Conservation (phyloP, 2,888 invertebrate genomes). For the Brenthis ino region DNA sequence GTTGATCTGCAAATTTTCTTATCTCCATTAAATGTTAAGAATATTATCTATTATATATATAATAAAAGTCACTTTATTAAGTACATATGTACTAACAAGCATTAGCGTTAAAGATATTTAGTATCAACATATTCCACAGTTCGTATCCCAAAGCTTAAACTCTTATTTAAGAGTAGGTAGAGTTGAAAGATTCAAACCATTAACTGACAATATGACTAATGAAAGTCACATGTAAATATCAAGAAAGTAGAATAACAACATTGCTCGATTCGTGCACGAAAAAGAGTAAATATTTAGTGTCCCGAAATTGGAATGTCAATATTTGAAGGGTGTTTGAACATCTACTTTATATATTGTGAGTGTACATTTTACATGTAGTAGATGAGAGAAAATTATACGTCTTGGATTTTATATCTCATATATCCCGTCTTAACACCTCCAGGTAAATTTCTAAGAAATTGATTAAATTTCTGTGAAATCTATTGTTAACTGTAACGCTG, state of each 20-base stretch:
- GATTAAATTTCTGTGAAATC: too few relatives aligned
- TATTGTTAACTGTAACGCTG: too few relatives aligned
- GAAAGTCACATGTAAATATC: conserved; percentile 13
- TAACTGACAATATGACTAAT: conserved; percentile 8
- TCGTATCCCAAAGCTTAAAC: too few relatives aligned
- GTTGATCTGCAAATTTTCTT: conserved; percentile 84
- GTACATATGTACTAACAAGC: too few relatives aligned
- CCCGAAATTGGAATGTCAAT: conserved; percentile 30
- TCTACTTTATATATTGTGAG: conserved; percentile 10
- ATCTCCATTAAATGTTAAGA: neutral
- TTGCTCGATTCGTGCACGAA: conserved; percentile 10
- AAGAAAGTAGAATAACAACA: conserved; percentile 17
- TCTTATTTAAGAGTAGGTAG: too few relatives aligned
- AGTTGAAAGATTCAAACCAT: neutral
- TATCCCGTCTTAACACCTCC: too few relatives aligned
- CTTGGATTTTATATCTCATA: too few relatives aligned
- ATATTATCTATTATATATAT: neutral
- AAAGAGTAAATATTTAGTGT: conserved; percentile 29
- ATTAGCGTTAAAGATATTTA: too few relatives aligned
- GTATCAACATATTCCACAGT: too few relatives aligned
- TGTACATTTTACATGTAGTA: conserved; percentile 12
- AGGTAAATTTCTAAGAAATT: too few relatives aligned
- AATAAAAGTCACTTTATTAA: neutral
- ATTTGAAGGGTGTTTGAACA: conserved; percentile 10
- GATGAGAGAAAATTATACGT: neutral